phyloP scores from a whole-genome alignment of 2,888 invertebrate genomes.

The Scaptomyza parva region DNA sequence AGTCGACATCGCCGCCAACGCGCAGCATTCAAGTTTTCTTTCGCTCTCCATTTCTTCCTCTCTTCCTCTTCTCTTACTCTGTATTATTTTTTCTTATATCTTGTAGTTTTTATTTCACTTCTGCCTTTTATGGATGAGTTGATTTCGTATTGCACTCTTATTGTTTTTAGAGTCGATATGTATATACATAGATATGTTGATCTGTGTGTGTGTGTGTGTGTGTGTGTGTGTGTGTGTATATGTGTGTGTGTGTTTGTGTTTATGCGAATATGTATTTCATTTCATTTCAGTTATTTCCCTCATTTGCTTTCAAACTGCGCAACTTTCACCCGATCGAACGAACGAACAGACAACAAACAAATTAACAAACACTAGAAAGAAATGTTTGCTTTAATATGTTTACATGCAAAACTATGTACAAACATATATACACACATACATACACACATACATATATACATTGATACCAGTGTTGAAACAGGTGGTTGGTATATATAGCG shows the following conservation, averaged over 20 bases:
- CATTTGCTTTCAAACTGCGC: constrained; percentile 62
- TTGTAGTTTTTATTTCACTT: constrained; percentile 6
- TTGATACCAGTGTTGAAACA: too few relatives aligned
- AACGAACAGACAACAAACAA: constrained; percentile 44
- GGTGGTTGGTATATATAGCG: too few relatives aligned
- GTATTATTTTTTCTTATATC: neutral
- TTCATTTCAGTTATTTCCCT: constrained; percentile 49
- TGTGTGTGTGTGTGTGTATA: neutral
- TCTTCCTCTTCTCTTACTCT: neutral
- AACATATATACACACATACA: neutral
- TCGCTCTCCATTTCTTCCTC: neutral
- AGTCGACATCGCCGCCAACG: constrained; percentile 19
- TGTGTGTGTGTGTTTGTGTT: constrained; percentile 12
- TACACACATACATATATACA: neutral
- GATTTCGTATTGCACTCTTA: constrained; percentile 59
- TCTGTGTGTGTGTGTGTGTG: constrained; percentile 1
- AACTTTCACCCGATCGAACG: constrained; percentile 65
- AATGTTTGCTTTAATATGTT: constrained; percentile 30
- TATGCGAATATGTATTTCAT: constrained; percentile 34
- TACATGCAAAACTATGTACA: constrained; percentile 21
- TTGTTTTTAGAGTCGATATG: constrained; percentile 23
- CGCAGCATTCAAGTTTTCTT: constrained; percentile 28
- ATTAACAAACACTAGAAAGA: constrained; percentile 36
- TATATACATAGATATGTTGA: constrained; percentile 33
- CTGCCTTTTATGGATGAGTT: constrained; percentile 48